phyloP scores from a whole-genome alignment of 2,888 invertebrate species.

The Eutolmus rufibarbis region DNA sequence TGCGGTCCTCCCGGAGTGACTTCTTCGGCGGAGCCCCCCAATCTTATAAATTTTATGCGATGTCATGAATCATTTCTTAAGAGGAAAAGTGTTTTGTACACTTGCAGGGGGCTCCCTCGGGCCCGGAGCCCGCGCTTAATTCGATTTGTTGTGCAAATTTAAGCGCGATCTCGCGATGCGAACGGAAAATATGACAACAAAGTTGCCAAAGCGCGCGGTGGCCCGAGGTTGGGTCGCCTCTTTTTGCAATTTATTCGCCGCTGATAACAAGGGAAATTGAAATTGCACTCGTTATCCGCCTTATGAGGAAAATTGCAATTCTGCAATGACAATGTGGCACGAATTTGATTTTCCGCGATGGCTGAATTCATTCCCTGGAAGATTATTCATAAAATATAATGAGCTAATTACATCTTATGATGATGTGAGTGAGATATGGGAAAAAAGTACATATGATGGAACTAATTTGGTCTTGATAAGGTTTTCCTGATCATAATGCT shows the following conservation, averaged over 20 bases:
- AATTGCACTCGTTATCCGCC: neutral
- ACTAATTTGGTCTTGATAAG: too few relatives aligned
- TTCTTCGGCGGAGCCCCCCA: neutral
- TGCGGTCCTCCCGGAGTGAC: neutral
- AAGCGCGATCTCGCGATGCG: neutral
- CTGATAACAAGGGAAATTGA: neutral
- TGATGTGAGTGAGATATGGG: too few relatives aligned
- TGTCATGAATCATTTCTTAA: conserved; percentile 15
- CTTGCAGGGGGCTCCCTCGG: neutral
- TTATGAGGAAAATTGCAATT: neutral
- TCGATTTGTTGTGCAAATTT: neutral
- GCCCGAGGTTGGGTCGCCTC: neutral
- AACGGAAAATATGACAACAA: neutral
- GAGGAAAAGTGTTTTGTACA: neutral
- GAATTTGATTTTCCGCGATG: neutral
- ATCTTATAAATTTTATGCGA: neutral
- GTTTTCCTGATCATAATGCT: too few relatives aligned
- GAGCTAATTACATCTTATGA: neutral
- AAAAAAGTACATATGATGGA: too few relatives aligned
- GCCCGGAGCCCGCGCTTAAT: neutral
- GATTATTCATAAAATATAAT: neutral
- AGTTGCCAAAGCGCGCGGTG: neutral
- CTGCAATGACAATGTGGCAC: neutral
- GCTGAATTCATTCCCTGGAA: neutral
- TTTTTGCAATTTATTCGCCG: neutral